Evolutionary conservation across 2,113 vertebrate genomes (phyloP).

Genomic region (Tympanuchus pallidicinctus): DNA sequence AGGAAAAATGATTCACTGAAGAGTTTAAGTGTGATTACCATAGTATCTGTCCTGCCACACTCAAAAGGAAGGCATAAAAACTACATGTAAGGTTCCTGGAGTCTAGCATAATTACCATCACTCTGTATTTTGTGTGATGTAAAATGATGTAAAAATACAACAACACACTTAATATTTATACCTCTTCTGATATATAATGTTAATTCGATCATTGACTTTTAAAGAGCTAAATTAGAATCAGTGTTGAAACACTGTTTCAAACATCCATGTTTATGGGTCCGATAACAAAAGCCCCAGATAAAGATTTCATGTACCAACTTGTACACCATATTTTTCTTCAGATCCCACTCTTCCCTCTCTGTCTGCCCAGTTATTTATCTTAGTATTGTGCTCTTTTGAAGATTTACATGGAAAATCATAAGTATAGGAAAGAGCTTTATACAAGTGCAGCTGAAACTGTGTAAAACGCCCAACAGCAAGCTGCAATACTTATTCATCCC

Average conservation of each 20-base stretch:
- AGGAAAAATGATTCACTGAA: background rate
- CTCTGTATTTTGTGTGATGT: background rate
- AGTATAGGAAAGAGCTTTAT: background rate
- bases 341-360: background rate
- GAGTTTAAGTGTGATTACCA: background rate
- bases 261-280: background rate
- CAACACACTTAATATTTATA: constrained; percentile 32
- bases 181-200: constrained; percentile 1
- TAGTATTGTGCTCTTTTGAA: background rate
- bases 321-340: background rate
- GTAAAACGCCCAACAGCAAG: accelerated
- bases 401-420: background rate
- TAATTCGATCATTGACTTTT: constrained; percentile 41
- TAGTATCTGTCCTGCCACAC: background rate
- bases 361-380: background rate
- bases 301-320: background rate
- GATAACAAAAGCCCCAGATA: background rate
- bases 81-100: background rate
- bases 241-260: constrained; percentile 31
- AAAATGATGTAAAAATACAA: background rate
- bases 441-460: background rate
- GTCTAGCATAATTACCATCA: background rate
- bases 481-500: background rate
- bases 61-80: background rate
- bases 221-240: constrained; percentile 46